A percentile compares a stretch with the other conserved stretches of the same genome.
These are phyloP conservation scores for Noctua fimbriata DNA, from an alignment of 2,888 invertebrate genomes.

Conservation along the genomic window DNA sequence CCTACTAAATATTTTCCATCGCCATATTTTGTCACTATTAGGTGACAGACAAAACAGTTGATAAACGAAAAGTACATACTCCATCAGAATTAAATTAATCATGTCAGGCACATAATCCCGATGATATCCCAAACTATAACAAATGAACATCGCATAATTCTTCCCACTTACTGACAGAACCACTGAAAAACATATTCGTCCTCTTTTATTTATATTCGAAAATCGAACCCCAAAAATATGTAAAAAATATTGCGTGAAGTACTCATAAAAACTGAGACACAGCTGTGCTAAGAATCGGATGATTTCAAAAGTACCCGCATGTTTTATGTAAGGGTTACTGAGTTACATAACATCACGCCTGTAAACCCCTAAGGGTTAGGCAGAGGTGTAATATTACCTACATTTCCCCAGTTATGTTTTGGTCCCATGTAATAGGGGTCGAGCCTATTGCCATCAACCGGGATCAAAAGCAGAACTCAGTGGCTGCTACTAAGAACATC, in stretches of 20 bases:
- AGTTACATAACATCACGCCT: background rate
- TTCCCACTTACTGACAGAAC: background rate
- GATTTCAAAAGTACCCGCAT: constrained; percentile 29
- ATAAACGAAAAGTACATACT: background rate
- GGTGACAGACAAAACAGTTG: constrained; percentile 4
- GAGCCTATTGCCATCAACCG: background rate
- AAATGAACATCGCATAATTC: constrained; percentile 7
- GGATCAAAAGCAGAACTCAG: background rate
- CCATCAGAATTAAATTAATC: background rate
- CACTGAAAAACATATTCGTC: background rate
- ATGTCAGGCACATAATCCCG: background rate
- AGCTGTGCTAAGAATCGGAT: constrained; percentile 51
- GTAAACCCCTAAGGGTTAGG: no score
- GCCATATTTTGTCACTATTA: background rate
- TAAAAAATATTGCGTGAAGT: constrained; percentile 40
- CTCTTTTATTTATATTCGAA: background rate
- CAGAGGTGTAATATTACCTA: background rate
- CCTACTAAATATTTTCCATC: background rate
- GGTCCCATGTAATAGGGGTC: background rate
- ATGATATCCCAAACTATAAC: background rate
- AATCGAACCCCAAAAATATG: constrained; percentile 27
- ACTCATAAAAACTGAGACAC: constrained; percentile 41
- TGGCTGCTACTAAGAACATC: background rate
- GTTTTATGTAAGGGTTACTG: constrained; percentile 29
- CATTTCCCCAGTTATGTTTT: background rate